Evolutionary conservation across 2,113 vertebrate species (phyloP).

Genomic region (Accipiter virgatus): DNA sequence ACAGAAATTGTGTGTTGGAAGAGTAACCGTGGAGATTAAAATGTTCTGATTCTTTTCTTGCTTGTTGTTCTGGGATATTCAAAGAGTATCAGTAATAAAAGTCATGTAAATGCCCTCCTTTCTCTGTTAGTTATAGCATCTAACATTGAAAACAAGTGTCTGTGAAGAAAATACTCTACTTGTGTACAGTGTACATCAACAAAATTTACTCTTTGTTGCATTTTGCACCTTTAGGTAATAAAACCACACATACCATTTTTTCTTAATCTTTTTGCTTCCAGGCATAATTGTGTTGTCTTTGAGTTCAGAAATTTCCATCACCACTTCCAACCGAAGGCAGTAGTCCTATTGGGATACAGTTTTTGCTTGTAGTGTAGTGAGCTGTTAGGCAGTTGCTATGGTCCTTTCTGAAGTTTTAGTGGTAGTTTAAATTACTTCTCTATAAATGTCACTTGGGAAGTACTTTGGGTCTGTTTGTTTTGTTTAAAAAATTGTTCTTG

Average conservation of each 20-base stretch:
- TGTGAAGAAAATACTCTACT: neutral
- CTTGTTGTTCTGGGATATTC: neutral
- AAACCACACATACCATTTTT: neutral
- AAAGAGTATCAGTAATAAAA: neutral
- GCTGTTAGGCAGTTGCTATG: neutral
- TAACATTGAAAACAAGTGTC: neutral
- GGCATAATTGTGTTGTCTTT: neutral
- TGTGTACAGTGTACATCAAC: neutral
- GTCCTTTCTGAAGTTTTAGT: neutral
- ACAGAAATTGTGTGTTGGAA: neutral
- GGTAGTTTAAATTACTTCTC: neutral
- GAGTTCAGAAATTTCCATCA: neutral
- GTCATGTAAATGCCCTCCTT: neutral
- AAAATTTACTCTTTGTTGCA: neutral
- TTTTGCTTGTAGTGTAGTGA: neutral
- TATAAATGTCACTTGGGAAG: neutral
- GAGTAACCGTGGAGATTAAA: neutral
- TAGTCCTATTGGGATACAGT: neutral
- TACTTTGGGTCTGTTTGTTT: neutral
- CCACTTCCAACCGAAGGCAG: accelerated
- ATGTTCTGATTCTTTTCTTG: neutral
- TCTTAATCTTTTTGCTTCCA: neutral
- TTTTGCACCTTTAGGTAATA: neutral
- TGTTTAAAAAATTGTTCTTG: neutral
- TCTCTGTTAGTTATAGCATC: neutral